phyloP scores from a whole-genome alignment of 1,140 invertebrate species.

The Anoplolepis gracilipes region DNA sequence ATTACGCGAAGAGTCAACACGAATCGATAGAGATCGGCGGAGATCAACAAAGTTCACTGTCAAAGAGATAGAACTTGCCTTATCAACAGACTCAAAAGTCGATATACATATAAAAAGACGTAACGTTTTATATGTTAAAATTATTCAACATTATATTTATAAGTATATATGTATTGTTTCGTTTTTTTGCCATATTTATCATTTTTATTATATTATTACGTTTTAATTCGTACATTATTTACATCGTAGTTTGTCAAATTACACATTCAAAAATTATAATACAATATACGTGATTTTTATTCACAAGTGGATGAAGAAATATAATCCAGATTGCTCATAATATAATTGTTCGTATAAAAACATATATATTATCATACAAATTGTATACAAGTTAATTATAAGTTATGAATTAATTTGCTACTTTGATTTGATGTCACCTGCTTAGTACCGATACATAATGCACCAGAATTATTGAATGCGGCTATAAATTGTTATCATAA shows the following conservation, averaged over 20 bases:
- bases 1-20: not conserved
- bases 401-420: constrained; percentile 38
- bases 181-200: not conserved
- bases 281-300: not conserved
- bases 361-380: not conserved
- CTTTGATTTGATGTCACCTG: not conserved
- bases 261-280: not conserved
- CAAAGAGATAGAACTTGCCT: constrained; percentile 13
- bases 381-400: not conserved
- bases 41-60: constrained; percentile 45
- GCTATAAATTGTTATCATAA: not conserved
- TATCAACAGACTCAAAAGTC: constrained; percentile 20
- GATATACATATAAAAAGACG: not conserved
- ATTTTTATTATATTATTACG: not conserved
- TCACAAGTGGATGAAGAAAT: constrained; percentile 1
- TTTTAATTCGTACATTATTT: not conserved
- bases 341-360: not conserved
- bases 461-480: not conserved
- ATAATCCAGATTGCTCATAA: not conserved
- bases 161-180: not conserved
- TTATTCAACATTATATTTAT: not conserved
- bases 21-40: constrained; percentile 18
- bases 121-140: not conserved
- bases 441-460: not conserved
- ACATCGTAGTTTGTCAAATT: not conserved